Evolutionary conservation across 2,888 invertebrate genomes (phyloP), one percentile per base, ranked within the genome.

Genomic region (Piscicola geometra): DNA sequence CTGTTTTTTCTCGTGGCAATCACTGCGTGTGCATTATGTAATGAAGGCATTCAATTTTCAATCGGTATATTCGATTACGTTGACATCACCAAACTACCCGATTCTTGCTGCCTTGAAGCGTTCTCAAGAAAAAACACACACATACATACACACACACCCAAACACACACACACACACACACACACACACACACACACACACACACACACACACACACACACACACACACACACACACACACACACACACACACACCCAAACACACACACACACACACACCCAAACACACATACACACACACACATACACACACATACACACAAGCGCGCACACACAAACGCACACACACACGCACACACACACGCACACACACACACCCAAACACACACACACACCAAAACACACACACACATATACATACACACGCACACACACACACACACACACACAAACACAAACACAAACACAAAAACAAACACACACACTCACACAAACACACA

Each of bases 191-290:
- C n/a, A 25, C 30, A 25, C 30, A 25, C n/a, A 64, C 64, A 64
- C 30, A 64, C 64, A 64, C 30, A 64, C 64, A 28, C n/a, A 64
- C 64, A 64, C 64, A 64, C 64, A 28, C 64, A 64, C 30, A 28
- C 30, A 64, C n/a, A 64, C n/a, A 64, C 64, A 64, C 64, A 64
- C n/a, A 64, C 64, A 64, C 64, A 64, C 64, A 64, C 64, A 64
- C 64, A 64, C 64, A 64, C 64, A 64, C 25, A 25, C n/a, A 64
- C 64, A 64, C 30, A 64, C n/a, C 9, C 64, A 64, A 12, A 64
- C 30, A 64, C 30, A 25, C 30, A 64, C 25, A 28, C 64, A 21
- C n/a, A 64, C 64, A 28, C 64, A 64, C n/a, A 64, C n/a, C 9
- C n/a, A 64, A 9, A 25, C 64, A 64, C 25, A 64, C 30, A 64